phyloP scores from a whole-genome alignment of 2,113 vertebrate genomes.

The Perccottus glenii region DNA sequence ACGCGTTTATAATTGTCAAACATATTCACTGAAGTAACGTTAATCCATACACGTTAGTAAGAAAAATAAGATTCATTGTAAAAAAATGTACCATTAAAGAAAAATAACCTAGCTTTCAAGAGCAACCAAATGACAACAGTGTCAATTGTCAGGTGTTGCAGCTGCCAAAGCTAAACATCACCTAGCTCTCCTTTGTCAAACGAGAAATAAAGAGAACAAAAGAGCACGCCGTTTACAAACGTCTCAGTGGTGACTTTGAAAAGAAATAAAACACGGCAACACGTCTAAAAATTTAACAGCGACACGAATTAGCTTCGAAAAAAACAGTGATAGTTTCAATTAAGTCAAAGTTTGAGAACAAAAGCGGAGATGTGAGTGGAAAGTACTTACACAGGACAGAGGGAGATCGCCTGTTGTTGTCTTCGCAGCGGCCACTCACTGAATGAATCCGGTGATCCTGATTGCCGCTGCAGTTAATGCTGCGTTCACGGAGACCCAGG shows the following conservation, averaged over 20 bases:
- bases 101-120: neutral
- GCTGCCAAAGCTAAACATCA: constrained; percentile 12
- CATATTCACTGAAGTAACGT: neutral
- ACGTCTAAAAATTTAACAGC: neutral
- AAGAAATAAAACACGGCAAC: constrained; percentile 22
- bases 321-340: neutral
- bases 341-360: constrained; percentile 14
- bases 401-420: constrained; percentile 76
- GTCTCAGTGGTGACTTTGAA: constrained; percentile 52
- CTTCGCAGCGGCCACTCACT: constrained; percentile 56
- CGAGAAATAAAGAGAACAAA: constrained; percentile 71
- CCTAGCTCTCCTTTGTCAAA: constrained; percentile 44
- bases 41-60: neutral
- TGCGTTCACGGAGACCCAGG: neutral
- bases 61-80: neutral
- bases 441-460: constrained; percentile 59
- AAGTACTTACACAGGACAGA: constrained; percentile 70
- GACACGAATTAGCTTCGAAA: neutral
- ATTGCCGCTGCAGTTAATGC: constrained; percentile 50
- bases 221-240: constrained; percentile 65
- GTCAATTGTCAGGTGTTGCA: constrained; percentile 24
- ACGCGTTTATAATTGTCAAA: neutral
- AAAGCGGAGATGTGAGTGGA: constrained; percentile 6
- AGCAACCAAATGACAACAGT: neutral
- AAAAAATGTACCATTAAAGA: neutral